Base-by-base conservation (phyloP, 1,140 invertebrate species). In the Sinella curviseta region DNA sequence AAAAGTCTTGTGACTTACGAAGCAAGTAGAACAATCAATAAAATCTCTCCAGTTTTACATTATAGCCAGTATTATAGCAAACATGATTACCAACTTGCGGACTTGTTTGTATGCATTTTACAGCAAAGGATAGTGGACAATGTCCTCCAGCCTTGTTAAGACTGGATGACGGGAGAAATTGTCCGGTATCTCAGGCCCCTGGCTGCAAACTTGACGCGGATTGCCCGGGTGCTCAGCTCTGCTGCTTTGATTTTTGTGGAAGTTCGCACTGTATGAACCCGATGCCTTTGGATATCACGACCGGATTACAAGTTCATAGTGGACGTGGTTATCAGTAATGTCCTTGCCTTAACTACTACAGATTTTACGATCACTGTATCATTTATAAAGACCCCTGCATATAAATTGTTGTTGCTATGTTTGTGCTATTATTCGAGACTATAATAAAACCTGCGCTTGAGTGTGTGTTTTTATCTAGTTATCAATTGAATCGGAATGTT, bases 221-320 rank as follows among this genome's bases (percentile, higher is more conserved):
- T 30, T 82, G 81, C 57, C 81, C 78, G 0, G 78, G 77, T 2
- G 26, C 28, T 17, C 78, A 82, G 76, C 57, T 82, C 17, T 82
- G 81, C n/a, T 82, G 81, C 30, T 82, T 82, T 48, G 78, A 82
- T 48, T 82, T 82, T 80, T 82, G 81, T 55, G 28, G 75, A 24
- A 76, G 81, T 26, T 12, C 81, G 30, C 31, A 76, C 35, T 82
- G 81, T 57, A 28, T 76, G 17, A 73, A 82, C 74, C 78, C 81
- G 2, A 26, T 76, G 8, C 78, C 81, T n/a, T 36, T 82, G 34
- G 79, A 76, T 48, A 24, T 28, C 14, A 24, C n/a, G 0, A 24
- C 74, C 2, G 74, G 74, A 28, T 16, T 74, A 33, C 12, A 34
- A 3, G 17, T 26, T n/a, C 81, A 80, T 39, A 67, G 48, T n/a